A percentile compares a stretch with the other conserved stretches of the same genome.
Evolutionary conservation across 2,113 vertebrate genomes (phyloP).

Genomic region (Triplophysa tibetana): DNA sequence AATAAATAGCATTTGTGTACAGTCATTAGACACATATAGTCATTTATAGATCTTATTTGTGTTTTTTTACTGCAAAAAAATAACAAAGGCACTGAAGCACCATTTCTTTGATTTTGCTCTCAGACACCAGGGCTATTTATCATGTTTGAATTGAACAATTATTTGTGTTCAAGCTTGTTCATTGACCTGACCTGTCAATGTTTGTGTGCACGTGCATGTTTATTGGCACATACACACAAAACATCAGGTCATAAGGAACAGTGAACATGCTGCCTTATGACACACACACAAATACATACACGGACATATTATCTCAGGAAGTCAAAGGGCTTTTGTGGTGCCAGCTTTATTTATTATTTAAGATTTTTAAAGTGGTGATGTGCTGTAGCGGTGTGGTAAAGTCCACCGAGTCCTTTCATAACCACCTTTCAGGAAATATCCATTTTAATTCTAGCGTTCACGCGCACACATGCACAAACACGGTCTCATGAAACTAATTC

Average conservation of each 20-base stretch:
- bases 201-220: too few relatives aligned
- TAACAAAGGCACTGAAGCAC: too few relatives aligned
- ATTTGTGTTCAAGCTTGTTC: too few relatives aligned
- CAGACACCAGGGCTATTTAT: too few relatives aligned
- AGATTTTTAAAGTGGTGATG: not conserved
- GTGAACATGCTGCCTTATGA: not conserved
- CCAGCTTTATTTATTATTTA: constrained; percentile 36
- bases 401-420: not conserved
- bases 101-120: too few relatives aligned
- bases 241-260: not conserved
- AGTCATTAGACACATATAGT: too few relatives aligned
- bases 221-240: not conserved
- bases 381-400: not conserved
- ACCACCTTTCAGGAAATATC: not conserved
- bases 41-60: too few relatives aligned
- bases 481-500: not conserved
- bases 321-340: constrained; percentile 5
- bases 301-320: not conserved
- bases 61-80: too few relatives aligned
- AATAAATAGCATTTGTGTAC: too few relatives aligned
- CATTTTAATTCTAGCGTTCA: not conserved
- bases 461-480: not conserved
- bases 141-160: too few relatives aligned
- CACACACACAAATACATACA: too few relatives aligned
- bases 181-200: too few relatives aligned